Evolutionary conservation across 2,113 vertebrate genomes (phyloP).

Genomic region (Notechis scutatus): DNA sequence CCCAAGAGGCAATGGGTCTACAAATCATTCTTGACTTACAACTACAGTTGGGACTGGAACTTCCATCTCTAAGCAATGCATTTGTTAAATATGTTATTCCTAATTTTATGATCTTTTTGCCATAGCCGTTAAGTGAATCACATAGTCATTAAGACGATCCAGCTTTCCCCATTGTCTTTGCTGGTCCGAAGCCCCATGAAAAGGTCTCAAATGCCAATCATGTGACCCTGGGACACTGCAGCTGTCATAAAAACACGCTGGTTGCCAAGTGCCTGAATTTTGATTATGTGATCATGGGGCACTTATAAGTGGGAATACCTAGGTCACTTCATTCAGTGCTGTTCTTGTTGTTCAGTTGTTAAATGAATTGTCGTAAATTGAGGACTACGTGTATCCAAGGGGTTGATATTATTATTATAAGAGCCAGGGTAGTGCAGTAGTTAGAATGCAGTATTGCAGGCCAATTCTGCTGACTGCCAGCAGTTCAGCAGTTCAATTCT

Average conservation of each 20-base stretch:
- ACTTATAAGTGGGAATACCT: not conserved
- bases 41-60: not conserved
- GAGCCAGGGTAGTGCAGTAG: no score
- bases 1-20: not conserved
- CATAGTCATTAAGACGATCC: not conserved
- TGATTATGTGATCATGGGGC: not conserved
- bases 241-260: not conserved
- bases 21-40: not conserved
- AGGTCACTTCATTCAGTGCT: not conserved
- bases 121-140: not conserved
- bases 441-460: no score
- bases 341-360: not conserved
- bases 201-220: not conserved
- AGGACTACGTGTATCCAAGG: not conserved
- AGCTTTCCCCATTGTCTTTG: not conserved
- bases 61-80: not conserved
- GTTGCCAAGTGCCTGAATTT: not conserved
- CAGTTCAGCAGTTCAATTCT: no score
- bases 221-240: not conserved
- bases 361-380: not conserved
- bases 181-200: not conserved
- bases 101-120: not conserved
- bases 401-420: not conserved
- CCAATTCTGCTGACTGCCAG: no score
- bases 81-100: not conserved